These are phyloP conservation scores for Diplogasteroides magnus DNA, from an alignment of 1,140 invertebrate genomes.

Conservation along the genomic window DNA sequence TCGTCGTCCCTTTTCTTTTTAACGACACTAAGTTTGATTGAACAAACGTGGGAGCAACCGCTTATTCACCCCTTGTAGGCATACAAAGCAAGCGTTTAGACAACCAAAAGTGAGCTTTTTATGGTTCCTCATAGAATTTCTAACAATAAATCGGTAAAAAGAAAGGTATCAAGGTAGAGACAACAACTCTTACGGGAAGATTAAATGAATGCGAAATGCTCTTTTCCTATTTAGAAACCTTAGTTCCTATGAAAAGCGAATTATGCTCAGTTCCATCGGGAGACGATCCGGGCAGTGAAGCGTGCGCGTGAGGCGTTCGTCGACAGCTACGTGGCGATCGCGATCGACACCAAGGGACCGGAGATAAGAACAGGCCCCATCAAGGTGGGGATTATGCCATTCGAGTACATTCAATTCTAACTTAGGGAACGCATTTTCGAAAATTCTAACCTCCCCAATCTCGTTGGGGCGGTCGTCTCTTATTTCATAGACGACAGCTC, in stretches of 20 bases:
- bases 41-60: not conserved
- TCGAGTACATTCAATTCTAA: too few species aligned
- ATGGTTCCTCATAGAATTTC: not conserved
- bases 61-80: not conserved
- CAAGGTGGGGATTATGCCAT: not conserved
- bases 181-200: constrained; percentile 61
- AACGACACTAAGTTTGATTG: not conserved
- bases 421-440: too few species aligned
- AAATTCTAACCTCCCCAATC: too few species aligned
- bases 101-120: too few species aligned
- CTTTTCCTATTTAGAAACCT: constrained; percentile 13
- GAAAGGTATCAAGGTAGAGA: constrained; percentile 61
- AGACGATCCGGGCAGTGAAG: not conserved
- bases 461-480: too few species aligned
- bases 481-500: too few species aligned
- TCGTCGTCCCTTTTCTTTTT: too few species aligned
- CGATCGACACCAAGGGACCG: constrained; percentile 63
- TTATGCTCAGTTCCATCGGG: too few species aligned
- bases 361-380: constrained; percentile 62
- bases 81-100: not conserved
- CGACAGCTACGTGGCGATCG: constrained; percentile 59
- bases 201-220: constrained; percentile 46
- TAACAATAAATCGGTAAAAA: constrained; percentile 29
- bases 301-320: not conserved
- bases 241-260: too few species aligned